phyloP scores from a whole-genome alignment of 2,797 vertebrate species.

The Gymnoscopelus braueri region DNA sequence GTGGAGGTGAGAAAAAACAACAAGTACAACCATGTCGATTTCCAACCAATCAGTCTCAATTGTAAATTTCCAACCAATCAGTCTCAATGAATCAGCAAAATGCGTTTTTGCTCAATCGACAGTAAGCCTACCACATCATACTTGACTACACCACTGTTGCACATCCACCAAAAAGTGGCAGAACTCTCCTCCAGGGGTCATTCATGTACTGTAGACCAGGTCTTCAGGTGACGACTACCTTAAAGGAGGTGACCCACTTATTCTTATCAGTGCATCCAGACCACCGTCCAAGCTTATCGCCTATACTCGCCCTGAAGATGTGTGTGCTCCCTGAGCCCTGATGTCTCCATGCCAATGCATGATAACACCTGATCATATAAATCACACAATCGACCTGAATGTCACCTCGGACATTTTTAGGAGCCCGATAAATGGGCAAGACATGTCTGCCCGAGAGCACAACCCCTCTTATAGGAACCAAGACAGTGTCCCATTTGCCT shows the following conservation, averaged over 20 bases:
- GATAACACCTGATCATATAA: constrained; percentile 44
- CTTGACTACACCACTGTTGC: background rate
- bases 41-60: no score
- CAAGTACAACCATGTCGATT: no score
- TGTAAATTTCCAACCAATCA: no score
- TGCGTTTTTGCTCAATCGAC: no score
- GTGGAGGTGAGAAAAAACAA: no score
- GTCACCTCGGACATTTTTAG: constrained; percentile 34
- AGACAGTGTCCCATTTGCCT: constrained; percentile 42
- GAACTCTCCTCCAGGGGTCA: constrained; percentile 15
- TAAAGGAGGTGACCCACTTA: constrained; percentile 33
- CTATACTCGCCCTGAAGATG: constrained; percentile 33
- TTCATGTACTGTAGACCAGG: constrained; percentile 16
- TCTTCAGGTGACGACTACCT: background rate
- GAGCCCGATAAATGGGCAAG: constrained; percentile 33
- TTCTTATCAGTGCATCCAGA: constrained; percentile 61
- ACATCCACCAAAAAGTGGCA: background rate
- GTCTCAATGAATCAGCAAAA: no score
- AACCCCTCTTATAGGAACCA: constrained; percentile 23
- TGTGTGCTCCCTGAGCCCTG: constrained; percentile 24
- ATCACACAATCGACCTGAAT: constrained; percentile 51
- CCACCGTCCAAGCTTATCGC: constrained; percentile 43
- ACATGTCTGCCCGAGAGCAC: constrained; percentile 48
- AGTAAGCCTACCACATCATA: no score
- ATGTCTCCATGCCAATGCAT: constrained; percentile 30